Conservation (phyloP, 2,797 vertebrate genomes). For the Sebastes vulpes region DNA sequence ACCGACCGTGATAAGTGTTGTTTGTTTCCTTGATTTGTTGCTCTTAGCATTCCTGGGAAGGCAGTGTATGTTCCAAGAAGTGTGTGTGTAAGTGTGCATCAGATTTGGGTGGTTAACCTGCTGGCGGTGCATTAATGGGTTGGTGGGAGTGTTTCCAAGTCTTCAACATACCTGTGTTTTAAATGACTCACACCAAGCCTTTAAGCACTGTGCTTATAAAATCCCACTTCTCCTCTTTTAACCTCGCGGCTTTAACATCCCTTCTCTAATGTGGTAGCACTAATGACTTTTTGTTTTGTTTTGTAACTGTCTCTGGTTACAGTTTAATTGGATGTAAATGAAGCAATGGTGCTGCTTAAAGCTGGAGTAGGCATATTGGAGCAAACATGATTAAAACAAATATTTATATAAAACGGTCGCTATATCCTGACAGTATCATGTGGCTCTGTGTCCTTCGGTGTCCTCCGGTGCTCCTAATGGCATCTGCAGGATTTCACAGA, state of each 20-base stretch:
- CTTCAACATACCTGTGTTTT: constrained; percentile 61
- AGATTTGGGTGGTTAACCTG: constrained; percentile 52
- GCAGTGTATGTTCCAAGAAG: not conserved
- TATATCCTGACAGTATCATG: too few species aligned
- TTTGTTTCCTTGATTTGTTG: constrained; percentile 56
- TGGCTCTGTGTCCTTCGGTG: too few species aligned
- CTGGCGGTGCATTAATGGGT: constrained; percentile 42
- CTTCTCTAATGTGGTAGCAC: constrained; percentile 21
- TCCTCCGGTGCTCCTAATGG: too few species aligned
- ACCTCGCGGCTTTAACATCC: not conserved
- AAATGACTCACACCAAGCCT: constrained; percentile 49
- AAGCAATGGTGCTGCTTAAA: constrained; percentile 20
- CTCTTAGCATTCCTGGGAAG: constrained; percentile 35
- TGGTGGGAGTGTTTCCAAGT: constrained; percentile 48
- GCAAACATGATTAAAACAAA: too few species aligned
- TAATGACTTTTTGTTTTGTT: constrained; percentile 27
- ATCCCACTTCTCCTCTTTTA: constrained; percentile 24
- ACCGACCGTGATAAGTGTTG: constrained; percentile 44
- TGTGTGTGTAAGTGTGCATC: constrained; percentile 1
- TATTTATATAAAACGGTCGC: too few species aligned
- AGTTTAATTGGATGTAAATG: constrained; percentile 47
- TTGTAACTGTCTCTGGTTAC: constrained; percentile 19
- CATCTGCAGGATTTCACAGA: too few species aligned
- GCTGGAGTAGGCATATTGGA: too few species aligned
- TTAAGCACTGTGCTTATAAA: constrained; percentile 52